Conservation (phyloP, 1,140 invertebrate species). For the Daktulosphaira vitifoliae region DNA sequence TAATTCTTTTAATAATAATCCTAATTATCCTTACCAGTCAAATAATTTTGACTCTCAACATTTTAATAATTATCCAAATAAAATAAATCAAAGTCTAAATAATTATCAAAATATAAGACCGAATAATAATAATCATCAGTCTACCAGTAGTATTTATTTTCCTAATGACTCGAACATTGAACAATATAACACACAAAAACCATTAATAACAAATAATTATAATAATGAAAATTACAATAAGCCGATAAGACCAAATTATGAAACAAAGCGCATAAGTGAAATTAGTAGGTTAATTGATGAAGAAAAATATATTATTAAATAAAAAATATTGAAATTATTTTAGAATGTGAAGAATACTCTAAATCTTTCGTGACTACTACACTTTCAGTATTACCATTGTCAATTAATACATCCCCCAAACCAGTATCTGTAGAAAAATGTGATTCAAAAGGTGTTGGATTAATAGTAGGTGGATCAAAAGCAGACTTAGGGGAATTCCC, state of each 20-base stretch:
- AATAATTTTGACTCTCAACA: too few relatives aligned
- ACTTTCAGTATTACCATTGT: conserved; percentile 43
- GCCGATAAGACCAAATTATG: not conserved
- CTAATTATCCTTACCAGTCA: not conserved
- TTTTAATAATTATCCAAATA: too few relatives aligned
- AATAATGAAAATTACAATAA: not conserved
- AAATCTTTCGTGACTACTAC: conserved; percentile 40
- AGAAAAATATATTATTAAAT: too few relatives aligned
- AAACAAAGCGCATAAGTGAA: conserved; percentile 23
- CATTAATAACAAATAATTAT: not conserved
- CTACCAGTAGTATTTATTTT: conserved; percentile 19
- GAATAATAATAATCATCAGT: not conserved
- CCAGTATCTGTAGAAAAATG: conserved; percentile 42
- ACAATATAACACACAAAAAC: not conserved
- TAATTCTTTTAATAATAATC: not conserved
- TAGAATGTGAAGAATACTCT: conserved; percentile 45
- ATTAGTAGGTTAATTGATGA: not conserved
- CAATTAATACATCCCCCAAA: conserved; percentile 34
- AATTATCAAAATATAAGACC: not conserved
- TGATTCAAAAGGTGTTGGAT: conserved; percentile 43
- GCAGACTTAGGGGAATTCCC: conserved; percentile 49
- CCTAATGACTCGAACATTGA: not conserved
- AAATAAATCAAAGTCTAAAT: not conserved
- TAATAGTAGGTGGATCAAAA: conserved; percentile 48
- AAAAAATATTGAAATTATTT: conserved; percentile 33